Conservation (phyloP, 2,888 invertebrate genomes). For the Teleogryllus oceanicus region DNA sequence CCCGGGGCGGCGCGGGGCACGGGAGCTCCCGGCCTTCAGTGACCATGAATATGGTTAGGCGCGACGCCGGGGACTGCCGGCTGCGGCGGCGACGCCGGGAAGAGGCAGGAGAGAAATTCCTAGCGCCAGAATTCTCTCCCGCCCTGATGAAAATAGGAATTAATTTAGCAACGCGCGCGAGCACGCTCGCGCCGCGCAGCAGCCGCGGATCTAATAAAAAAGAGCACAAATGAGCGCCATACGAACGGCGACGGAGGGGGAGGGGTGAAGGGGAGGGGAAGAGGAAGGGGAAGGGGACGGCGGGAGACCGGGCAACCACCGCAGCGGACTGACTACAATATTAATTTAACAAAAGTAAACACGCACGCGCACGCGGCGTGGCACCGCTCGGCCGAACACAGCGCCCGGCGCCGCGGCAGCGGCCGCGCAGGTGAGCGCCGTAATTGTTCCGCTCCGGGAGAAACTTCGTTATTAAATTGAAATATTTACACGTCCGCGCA, state of each 20-base stretch:
- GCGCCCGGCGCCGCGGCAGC: too few species aligned
- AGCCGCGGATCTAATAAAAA: neutral
- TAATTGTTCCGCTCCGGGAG: too few species aligned
- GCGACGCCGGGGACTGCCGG: constrained; percentile 8
- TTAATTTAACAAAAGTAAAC: neutral
- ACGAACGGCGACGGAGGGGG: neutral
- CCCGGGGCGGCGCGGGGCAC: neutral
- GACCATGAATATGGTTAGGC: constrained; percentile 10
- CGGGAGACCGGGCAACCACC: too few species aligned
- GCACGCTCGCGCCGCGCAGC: neutral
- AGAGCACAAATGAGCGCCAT: neutral
- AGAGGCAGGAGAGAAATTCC: neutral
- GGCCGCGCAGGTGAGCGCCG: too few species aligned
- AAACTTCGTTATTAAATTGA: too few species aligned
- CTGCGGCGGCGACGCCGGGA: neutral
- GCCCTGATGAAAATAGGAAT: neutral
- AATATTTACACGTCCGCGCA: too few species aligned
- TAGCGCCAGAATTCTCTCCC: neutral
- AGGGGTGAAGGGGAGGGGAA: too few species aligned
- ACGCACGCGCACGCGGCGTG: neutral
- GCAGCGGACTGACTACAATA: neutral
- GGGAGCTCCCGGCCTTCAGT: neutral
- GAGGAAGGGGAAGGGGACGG: too few species aligned
- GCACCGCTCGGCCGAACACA: too few species aligned
- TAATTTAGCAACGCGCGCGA: neutral